Percentiles rank a stretch among this genome's conserved stretches.
phyloP scores from a whole-genome alignment of 2,888 invertebrate species.

The Hybos culiciformis region DNA sequence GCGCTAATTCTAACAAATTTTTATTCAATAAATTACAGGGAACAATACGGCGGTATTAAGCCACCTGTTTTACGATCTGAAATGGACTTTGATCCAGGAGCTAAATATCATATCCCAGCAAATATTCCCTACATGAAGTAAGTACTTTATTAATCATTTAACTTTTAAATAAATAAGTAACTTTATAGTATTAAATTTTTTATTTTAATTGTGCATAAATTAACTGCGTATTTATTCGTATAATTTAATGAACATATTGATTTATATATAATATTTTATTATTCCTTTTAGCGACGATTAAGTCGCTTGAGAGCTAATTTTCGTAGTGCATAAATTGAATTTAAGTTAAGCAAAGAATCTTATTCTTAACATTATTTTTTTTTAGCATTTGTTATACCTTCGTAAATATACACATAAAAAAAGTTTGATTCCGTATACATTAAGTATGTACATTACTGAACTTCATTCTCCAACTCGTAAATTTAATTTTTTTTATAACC shows the following conservation, averaged over 20 bases:
- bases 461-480: too few relatives aligned
- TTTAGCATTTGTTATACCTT: too few relatives aligned
- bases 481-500: too few relatives aligned
- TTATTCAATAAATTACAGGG: slow-evolving; percentile 38
- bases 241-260: slow-evolving; percentile 14
- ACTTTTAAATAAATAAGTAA: slow-evolving; percentile 5
- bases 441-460: too few relatives aligned
- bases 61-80: slow-evolving; percentile 76
- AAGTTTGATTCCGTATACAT: too few relatives aligned
- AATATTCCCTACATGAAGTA: slow-evolving; percentile 83
- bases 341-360: too few relatives aligned
- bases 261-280: slow-evolving; percentile 21
- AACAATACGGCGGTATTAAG: slow-evolving; percentile 71
- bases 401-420: too few relatives aligned
- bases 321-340: too few relatives aligned
- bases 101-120: slow-evolving; percentile 84
- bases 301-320: too few relatives aligned
- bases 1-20: not conserved
- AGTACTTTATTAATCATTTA: slow-evolving; percentile 32
- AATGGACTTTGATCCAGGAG: slow-evolving; percentile 81
- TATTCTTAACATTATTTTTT: too few relatives aligned
- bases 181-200: not conserved
- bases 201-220: not conserved
- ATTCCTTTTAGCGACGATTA: too few relatives aligned
- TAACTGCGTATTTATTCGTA: slow-evolving; percentile 13